These are phyloP conservation scores for Myripristis jacobus DNA, from an alignment of 2,797 vertebrate species.

Conservation along the genomic window DNA sequence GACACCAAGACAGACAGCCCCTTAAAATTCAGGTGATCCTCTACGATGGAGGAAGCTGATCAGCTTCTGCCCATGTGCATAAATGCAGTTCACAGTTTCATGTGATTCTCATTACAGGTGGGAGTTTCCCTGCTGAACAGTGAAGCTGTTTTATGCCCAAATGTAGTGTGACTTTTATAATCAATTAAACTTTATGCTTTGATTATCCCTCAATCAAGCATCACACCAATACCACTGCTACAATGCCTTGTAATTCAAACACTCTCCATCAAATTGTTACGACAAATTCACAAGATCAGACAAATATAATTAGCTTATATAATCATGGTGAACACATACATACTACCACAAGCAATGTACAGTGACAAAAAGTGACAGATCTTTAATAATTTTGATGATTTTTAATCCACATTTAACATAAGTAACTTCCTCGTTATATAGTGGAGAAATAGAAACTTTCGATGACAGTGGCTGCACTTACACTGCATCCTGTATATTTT, in stretches of 20 bases:
- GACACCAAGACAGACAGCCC: conserved; percentile 33
- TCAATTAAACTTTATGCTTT: too few relatives aligned
- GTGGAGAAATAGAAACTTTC: conserved; percentile 34
- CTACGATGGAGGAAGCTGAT: background rate
- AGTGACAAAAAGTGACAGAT: conserved; percentile 37
- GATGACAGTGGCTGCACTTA: conserved; percentile 2
- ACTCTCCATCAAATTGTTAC: conserved; percentile 26
- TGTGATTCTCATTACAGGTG: background rate
- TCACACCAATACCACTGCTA: background rate
- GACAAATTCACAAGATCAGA: conserved; percentile 52
- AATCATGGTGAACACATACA: conserved; percentile 34
- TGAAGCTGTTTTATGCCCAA: too few relatives aligned
- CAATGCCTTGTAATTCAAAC: conserved; percentile 29
- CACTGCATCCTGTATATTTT: conserved; percentile 15
- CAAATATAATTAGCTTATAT: conserved; percentile 47
- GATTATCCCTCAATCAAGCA: too few relatives aligned
- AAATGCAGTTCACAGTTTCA: conserved; percentile 12
- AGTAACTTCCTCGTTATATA: conserved; percentile 50
- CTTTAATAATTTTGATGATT: conserved; percentile 46
- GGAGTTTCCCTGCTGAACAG: background rate
- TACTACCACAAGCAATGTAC: too few relatives aligned
- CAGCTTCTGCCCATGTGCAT: background rate
- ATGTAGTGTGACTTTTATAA: too few relatives aligned
- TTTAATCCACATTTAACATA: conserved; percentile 58
- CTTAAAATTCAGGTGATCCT: conserved; percentile 6